These are phyloP conservation scores for Drosophila orena DNA, from an alignment of 1,140 invertebrate genomes.

Conservation along the genomic window DNA sequence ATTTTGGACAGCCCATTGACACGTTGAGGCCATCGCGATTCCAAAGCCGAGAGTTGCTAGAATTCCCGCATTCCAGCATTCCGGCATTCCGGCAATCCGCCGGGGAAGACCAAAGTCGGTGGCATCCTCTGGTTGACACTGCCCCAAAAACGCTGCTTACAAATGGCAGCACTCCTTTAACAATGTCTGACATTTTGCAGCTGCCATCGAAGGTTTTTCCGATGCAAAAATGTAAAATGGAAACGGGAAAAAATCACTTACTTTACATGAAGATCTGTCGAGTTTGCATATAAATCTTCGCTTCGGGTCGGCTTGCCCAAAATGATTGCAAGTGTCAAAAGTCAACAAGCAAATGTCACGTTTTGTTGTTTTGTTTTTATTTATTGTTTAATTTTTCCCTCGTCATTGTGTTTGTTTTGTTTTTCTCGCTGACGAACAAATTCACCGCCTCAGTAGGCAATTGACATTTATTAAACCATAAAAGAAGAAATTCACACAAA, in stretches of 20 bases:
- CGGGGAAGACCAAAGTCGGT: slow-evolving; percentile 29
- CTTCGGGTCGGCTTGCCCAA: slow-evolving; percentile 47
- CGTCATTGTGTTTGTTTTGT: slow-evolving; percentile 17
- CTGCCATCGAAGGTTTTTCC: slow-evolving; percentile 45
- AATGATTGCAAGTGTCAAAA: slow-evolving; percentile 81
- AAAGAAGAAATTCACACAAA: slow-evolving; percentile 9
- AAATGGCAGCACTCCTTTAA: slow-evolving; percentile 62
- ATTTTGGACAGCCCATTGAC: slow-evolving; percentile 53
- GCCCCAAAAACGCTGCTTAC: slow-evolving; percentile 26
- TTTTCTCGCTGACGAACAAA: slow-evolving; percentile 40
- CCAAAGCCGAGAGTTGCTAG: slow-evolving; percentile 9
- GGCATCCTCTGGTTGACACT: slow-evolving; percentile 32
- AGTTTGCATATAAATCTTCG: slow-evolving; percentile 69
- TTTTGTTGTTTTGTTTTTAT: slow-evolving; percentile 69
- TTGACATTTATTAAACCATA: slow-evolving; percentile 78
- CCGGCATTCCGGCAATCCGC: slow-evolving; percentile 23
- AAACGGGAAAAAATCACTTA: slow-evolving; percentile 19
- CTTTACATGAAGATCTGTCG: slow-evolving; percentile 69
- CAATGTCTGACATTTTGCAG: slow-evolving; percentile 62
- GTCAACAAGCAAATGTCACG: slow-evolving; percentile 81
- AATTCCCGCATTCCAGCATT: slow-evolving; percentile 32
- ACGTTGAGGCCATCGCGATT: slow-evolving; percentile 27
- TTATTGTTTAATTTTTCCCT: slow-evolving; percentile 46
- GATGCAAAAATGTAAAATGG: slow-evolving; percentile 27
- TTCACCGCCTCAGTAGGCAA: slow-evolving; percentile 44